phyloP scores from a whole-genome alignment of 2,113 vertebrate species.

The Oryctolagus cuniculus region DNA sequence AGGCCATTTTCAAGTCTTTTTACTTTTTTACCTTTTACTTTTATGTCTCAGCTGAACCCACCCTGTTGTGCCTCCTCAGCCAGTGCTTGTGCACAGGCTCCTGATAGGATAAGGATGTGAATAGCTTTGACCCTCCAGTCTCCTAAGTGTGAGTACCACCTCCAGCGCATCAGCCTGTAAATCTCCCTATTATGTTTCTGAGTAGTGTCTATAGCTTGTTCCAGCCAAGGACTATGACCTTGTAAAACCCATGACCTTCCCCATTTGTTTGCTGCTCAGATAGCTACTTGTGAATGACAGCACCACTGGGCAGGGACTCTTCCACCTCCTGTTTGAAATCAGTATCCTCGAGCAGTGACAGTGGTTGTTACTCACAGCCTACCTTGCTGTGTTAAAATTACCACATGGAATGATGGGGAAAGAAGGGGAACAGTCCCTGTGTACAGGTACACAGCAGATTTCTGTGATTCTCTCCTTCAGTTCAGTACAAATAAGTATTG shows the following conservation, averaged over 20 bases:
- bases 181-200: neutral
- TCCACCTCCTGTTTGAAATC: neutral
- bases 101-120: neutral
- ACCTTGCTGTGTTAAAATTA: neutral
- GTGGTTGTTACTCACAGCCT: neutral
- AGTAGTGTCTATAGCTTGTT: neutral
- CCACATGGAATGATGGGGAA: neutral
- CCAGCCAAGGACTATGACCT: neutral
- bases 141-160: neutral
- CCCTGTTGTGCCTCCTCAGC: neutral
- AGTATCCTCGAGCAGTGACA: neutral
- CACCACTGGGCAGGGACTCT: neutral
- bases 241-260: neutral
- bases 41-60: neutral
- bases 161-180: neutral
- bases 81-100: neutral
- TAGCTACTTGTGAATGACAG: neutral
- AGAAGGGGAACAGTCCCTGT: neutral
- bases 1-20: neutral
- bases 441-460: neutral
- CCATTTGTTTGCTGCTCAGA: neutral
- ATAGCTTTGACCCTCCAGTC: neutral
- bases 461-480: neutral
- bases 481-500: neutral
- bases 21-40: neutral